These are phyloP conservation scores for Psilanteris sp. DNA, from an alignment of 1,140 invertebrate genomes.

Conservation along the genomic window DNA sequence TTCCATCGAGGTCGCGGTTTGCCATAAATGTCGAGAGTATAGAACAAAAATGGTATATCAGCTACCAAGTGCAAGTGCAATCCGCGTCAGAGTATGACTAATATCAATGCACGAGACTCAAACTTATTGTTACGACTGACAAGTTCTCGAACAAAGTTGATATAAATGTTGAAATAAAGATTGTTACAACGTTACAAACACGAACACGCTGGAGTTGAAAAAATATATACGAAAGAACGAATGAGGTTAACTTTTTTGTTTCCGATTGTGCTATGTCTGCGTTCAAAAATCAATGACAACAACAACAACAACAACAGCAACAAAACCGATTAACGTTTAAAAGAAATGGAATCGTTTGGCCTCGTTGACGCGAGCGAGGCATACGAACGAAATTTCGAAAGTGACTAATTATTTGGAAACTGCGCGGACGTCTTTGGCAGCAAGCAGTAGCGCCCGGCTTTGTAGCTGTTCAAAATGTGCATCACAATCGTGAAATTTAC, in stretches of 20 bases:
- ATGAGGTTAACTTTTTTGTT: no score
- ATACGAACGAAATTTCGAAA: not conserved
- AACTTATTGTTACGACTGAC: constrained; percentile 24
- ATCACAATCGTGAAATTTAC: constrained; percentile 11
- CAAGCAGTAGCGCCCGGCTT: not conserved
- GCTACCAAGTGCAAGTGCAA: constrained; percentile 36
- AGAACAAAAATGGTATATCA: constrained; percentile 33
- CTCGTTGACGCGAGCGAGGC: no score
- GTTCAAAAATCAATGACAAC: no score
- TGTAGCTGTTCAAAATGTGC: constrained; percentile 15
- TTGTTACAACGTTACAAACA: no score
- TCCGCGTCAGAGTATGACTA: constrained; percentile 42
- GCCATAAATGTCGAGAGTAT: constrained; percentile 2
- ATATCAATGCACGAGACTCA: not conserved
- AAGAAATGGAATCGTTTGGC: no score
- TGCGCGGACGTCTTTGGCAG: not conserved
- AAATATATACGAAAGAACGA: no score
- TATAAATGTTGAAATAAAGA: not conserved
- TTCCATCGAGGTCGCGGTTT: constrained; percentile 32
- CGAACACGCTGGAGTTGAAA: no score
- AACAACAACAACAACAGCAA: no score
- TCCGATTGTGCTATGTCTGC: no score
- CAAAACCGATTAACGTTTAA: no score
- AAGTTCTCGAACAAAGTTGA: no score
- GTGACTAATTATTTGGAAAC: constrained; percentile 2